Evolutionary conservation across 2,113 vertebrate genomes (phyloP).

Genomic region (Oryzias melastigma): DNA sequence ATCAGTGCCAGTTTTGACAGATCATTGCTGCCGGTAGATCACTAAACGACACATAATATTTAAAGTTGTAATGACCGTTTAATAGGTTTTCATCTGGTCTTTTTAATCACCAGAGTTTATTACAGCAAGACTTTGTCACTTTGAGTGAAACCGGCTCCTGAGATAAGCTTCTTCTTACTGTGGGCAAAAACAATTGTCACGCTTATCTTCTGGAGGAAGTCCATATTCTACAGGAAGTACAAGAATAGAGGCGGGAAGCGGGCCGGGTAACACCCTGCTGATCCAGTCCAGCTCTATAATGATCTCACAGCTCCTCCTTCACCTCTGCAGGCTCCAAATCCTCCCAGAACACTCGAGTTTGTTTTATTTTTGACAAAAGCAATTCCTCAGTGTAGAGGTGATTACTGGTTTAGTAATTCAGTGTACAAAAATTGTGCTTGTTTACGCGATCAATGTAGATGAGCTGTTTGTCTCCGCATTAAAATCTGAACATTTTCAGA

Average conservation of each 20-base stretch:
- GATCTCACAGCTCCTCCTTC: constrained; percentile 19
- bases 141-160: constrained; percentile 14
- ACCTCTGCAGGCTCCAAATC: constrained; percentile 51
- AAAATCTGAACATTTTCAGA: too few relatives aligned
- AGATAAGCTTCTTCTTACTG: neutral
- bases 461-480: too few relatives aligned
- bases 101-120: constrained; percentile 40
- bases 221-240: constrained; percentile 48
- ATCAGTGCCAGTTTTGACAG: constrained; percentile 44
- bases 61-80: constrained; percentile 45
- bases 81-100: constrained; percentile 33
- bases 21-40: constrained; percentile 21
- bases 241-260: constrained; percentile 60
- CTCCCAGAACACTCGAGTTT: constrained; percentile 5
- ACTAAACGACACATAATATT: constrained; percentile 24
- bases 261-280: constrained; percentile 55
- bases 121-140: constrained; percentile 30
- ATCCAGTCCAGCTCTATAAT: constrained; percentile 13
- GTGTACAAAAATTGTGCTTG: too few relatives aligned
- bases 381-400: too few relatives aligned
- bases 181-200: neutral
- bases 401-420: too few relatives aligned
- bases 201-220: constrained; percentile 19
- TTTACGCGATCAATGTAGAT: too few relatives aligned
- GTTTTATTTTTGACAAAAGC: too few relatives aligned